Evolutionary conservation across 1,140 invertebrate genomes (phyloP).

Genomic region (Zaprionus davidi): DNA sequence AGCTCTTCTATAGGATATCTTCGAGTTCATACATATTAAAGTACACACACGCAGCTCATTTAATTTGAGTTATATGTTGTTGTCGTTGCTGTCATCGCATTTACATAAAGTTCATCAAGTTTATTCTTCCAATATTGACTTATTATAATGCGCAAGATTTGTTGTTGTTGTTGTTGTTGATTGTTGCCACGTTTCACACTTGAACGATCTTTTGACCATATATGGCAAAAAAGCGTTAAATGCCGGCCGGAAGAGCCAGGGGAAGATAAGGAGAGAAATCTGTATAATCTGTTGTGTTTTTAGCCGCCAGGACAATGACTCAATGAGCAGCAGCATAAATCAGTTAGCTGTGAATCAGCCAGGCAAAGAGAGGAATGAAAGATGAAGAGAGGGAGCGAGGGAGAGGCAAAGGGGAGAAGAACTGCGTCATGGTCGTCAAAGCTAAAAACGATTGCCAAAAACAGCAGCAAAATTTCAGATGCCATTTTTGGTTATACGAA

Average conservation of each 20-base stretch:
- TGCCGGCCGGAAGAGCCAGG: slow-evolving; percentile 28
- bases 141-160: slow-evolving; percentile 57
- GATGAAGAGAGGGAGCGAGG: background rate
- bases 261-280: slow-evolving; percentile 23
- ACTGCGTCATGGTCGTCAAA: slow-evolving; percentile 57
- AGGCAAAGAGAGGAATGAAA: background rate
- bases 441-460: slow-evolving; percentile 72
- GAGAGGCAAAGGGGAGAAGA: background rate
- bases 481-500: slow-evolving; percentile 62
- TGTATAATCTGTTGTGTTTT: slow-evolving; percentile 1
- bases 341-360: slow-evolving; percentile 38
- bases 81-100: slow-evolving; percentile 26
- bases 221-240: slow-evolving; percentile 35
- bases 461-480: slow-evolving; percentile 49
- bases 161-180: slow-evolving; percentile 6
- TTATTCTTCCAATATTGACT: slow-evolving; percentile 53
- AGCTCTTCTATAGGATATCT: slow-evolving; percentile 1
- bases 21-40: background rate
- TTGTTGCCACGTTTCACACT: slow-evolving; percentile 46
- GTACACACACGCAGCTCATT: background rate
- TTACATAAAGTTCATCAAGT: slow-evolving; percentile 43
- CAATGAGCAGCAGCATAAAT: slow-evolving; percentile 42
- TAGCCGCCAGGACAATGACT: slow-evolving; percentile 67
- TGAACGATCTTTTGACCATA: slow-evolving; percentile 58
- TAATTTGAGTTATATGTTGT: slow-evolving; percentile 13